Evolutionary conservation across 2,113 vertebrate genomes (phyloP).

Genomic region (Trogon melanurus): DNA sequence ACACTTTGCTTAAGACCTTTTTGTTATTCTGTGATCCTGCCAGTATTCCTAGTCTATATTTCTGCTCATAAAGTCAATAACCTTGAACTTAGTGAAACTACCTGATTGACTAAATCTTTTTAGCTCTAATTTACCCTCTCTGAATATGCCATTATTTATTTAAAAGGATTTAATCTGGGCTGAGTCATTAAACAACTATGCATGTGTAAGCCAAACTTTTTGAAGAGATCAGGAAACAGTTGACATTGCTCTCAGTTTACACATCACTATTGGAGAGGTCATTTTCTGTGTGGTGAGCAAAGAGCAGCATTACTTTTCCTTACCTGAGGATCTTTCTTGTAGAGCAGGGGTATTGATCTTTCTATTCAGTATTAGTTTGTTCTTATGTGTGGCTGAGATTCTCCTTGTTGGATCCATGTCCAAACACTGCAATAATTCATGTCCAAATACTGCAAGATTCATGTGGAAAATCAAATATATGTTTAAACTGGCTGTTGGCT

Average conservation of each 20-base stretch:
- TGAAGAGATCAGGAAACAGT: neutral
- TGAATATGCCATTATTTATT: fast-evolving
- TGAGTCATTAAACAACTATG: neutral
- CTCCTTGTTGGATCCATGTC: fast-evolving
- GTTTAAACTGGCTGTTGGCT: neutral
- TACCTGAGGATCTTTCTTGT: neutral
- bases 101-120: neutral
- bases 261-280: neutral
- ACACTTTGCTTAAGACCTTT: neutral
- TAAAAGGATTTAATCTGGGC: neutral
- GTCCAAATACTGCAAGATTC: neutral
- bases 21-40: neutral
- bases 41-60: neutral
- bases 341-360: fast-evolving
- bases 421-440: fast-evolving
- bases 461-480: neutral
- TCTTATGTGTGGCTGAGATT: fast-evolving
- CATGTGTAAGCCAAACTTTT: neutral
- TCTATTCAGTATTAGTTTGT: neutral
- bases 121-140: neutral
- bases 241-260: neutral
- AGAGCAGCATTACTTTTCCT: fast-evolving
- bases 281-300: neutral
- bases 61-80: neutral
- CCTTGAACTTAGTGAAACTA: neutral